Evolutionary conservation across 2,113 vertebrate species (phyloP), one percentile per base, ranked within the genome.

Genomic region (Crypturellus undulatus): DNA sequence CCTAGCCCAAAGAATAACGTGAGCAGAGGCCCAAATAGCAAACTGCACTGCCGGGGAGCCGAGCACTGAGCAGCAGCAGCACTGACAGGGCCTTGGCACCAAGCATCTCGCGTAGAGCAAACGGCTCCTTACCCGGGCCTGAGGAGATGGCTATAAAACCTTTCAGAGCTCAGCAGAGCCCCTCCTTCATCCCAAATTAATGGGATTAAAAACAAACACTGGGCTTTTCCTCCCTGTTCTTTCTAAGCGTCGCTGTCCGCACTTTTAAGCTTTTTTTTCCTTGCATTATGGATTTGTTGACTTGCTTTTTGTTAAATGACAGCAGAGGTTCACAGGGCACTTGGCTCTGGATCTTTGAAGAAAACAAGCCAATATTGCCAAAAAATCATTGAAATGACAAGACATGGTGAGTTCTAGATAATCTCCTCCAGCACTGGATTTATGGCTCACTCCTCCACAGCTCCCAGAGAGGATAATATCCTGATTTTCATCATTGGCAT

Each of bases 381-480:
- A 83, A 63, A 93, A 67, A 32, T 79, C 36, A 71, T 34, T 2
- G 4, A 65, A 91, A 85, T 62, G 49, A 36, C 63, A 79, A 65
- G 83, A 58, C 51, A n/a, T 34, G 19, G n/a, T 69, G 87, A 93
- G 83, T 79, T 92, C 91, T 87, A 92, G 81, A 49, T 59, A 79
- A 36, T 59, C 24, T 92, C 83, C 65, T 78, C 8, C 17, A 56
- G 49, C 1, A 0, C 69, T 20, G 4, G 63, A 90, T 28, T 59
- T 88, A 17, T 1, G n/a, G 62, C 40, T 94, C 79, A 34, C 52
- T 86, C 69, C 62, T 87, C 77, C 73, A 52, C 77, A 91, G 82
- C 79, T 87, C 84, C 63, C 79, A 70, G 73, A 63, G 77, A 78
- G 84, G 70, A 76, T 58, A 94, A 70, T 68, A 56, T 22, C 60